A percentile compares a stretch with the other conserved stretches of the same genome.
These are phyloP conservation scores for Rhaphigaster nebulosa DNA, from an alignment of 2,888 invertebrate species.

Conservation along the genomic window DNA sequence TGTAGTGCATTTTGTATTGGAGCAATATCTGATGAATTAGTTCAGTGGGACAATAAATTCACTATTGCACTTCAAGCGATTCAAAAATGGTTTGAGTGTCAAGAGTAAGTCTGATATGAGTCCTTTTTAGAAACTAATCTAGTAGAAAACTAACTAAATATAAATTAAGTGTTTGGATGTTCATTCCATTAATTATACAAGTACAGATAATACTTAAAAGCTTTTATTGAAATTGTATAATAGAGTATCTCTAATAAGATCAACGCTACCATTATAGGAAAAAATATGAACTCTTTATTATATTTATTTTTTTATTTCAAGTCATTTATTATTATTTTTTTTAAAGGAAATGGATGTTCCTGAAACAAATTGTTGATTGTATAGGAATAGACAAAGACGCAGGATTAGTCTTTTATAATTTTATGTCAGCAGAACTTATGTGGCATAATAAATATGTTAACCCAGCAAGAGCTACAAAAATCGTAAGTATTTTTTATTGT, in stretches of 20 bases:
- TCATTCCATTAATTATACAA: not conserved
- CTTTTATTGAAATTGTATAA: not conserved
- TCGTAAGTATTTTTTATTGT: not conserved
- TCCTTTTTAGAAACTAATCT: too few relatives aligned
- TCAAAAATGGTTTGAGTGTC: not conserved
- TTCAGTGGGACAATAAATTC: not conserved
- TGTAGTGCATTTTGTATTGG: not conserved
- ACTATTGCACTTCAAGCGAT: not conserved
- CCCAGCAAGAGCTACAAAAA: not conserved
- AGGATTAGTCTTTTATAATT: not conserved
- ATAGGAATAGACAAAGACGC: not conserved
- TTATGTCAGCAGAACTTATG: not conserved
- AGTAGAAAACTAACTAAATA: too few relatives aligned
- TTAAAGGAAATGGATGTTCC: not conserved
- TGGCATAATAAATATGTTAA: slow-evolving; percentile 14
- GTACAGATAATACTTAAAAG: not conserved
- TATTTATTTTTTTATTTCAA: not conserved
- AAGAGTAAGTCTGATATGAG: not conserved
- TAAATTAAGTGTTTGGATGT: not conserved
- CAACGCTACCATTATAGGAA: not conserved
- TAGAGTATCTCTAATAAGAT: too few relatives aligned
- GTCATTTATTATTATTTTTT: too few relatives aligned
- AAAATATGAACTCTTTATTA: not conserved
- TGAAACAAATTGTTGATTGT: not conserved
- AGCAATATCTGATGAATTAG: not conserved